Conservation (phyloP, 2,888 invertebrate genomes). For the Xestia sexstrigata region DNA sequence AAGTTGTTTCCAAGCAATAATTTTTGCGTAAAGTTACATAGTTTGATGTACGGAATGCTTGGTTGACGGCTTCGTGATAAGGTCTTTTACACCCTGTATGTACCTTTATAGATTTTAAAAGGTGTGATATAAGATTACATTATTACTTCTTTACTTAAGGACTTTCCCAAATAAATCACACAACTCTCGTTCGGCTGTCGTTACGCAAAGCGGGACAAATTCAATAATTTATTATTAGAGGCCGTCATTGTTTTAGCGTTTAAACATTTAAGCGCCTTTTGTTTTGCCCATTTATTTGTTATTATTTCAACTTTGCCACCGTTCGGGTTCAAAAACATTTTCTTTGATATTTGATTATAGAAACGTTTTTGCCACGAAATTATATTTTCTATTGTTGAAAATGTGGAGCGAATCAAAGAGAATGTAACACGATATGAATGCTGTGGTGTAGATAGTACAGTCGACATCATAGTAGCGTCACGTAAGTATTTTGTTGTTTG, state of each 20-base stretch:
- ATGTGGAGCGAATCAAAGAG: conserved; percentile 50
- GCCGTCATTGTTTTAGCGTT: conserved; percentile 69
- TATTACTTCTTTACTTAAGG: background rate
- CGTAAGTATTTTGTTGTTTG: background rate
- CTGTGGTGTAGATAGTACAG: conserved; percentile 35
- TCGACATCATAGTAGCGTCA: background rate
- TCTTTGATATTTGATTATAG: conserved; percentile 77
- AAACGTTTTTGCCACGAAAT: conserved; percentile 57
- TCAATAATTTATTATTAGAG: conserved; percentile 64
- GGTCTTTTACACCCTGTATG: too few relatives aligned
- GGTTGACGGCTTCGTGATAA: too few relatives aligned
- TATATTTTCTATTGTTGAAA: conserved; percentile 62
- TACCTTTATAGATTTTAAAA: too few relatives aligned
- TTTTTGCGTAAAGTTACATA: too few relatives aligned
- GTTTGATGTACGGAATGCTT: too few relatives aligned
- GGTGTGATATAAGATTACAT: background rate
- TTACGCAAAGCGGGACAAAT: conserved; percentile 53
- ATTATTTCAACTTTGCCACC: conserved; percentile 67
- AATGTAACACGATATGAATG: conserved; percentile 64
- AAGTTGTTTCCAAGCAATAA: too few relatives aligned
- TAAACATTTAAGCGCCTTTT: conserved; percentile 66
- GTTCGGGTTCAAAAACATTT: conserved; percentile 72
- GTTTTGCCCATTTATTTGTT: conserved; percentile 68
- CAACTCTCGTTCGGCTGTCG: conserved; percentile 19
- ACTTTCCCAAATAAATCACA: conserved; percentile 50